phyloP scores from a whole-genome alignment of 1,140 invertebrate species.

The Drosophila ambigua region DNA sequence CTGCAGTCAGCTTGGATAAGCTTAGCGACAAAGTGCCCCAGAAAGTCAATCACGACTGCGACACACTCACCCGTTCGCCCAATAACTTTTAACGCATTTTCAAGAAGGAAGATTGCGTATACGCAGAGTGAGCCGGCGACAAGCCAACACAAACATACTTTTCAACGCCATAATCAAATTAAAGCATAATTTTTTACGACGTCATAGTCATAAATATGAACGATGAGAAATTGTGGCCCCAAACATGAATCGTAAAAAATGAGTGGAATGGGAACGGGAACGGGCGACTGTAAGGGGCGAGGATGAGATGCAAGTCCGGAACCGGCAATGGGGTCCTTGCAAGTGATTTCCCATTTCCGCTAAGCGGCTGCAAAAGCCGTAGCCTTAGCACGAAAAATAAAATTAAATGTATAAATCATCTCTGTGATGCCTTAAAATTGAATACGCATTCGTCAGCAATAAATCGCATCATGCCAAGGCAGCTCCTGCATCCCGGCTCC shows the following conservation, averaged over 20 bases:
- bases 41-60: slow-evolving; percentile 30
- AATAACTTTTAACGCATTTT: slow-evolving; percentile 68
- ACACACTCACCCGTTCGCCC: slow-evolving; percentile 37
- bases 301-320: slow-evolving; percentile 25
- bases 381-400: slow-evolving; percentile 64
- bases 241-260: slow-evolving; percentile 51
- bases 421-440: slow-evolving; percentile 73
- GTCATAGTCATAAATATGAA: slow-evolving; percentile 80
- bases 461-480: slow-evolving; percentile 52
- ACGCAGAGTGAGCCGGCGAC: slow-evolving; percentile 31
- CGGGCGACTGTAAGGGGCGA: background rate
- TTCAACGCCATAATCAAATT: slow-evolving; percentile 74
- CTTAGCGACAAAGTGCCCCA: slow-evolving; percentile 28
- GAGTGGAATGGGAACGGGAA: slow-evolving; percentile 1
- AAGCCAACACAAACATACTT: slow-evolving; percentile 17
- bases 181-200: slow-evolving; percentile 82
- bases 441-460: slow-evolving; percentile 81
- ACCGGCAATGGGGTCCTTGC: slow-evolving; percentile 22
- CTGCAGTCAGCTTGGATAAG: slow-evolving; percentile 34
- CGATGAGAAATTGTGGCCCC: slow-evolving; percentile 68
- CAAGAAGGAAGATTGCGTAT: slow-evolving; percentile 59
- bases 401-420: slow-evolving; percentile 82
- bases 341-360: slow-evolving; percentile 62
- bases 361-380: slow-evolving; percentile 37
- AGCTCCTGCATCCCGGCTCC: slow-evolving; percentile 21